phyloP scores from a whole-genome alignment of 2,113 vertebrate species.

The Coregonus clupeaformis region DNA sequence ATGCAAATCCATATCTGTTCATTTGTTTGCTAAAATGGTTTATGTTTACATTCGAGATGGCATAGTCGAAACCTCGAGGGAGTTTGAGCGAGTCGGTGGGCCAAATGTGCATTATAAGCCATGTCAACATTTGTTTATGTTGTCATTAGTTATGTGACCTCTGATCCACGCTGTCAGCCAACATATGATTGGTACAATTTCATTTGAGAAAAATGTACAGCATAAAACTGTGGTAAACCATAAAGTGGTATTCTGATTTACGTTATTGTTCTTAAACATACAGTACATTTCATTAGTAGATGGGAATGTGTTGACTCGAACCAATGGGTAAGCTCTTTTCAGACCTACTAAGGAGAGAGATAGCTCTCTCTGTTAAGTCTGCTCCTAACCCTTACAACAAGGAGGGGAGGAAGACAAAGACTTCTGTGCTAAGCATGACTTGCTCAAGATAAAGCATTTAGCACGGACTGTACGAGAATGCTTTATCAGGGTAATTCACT shows the following conservation, averaged over 20 bases:
- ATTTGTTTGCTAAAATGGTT: background rate
- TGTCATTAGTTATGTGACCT: no score
- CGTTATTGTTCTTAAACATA: background rate
- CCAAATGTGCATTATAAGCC: background rate
- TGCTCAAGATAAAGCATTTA: slow-evolving; percentile 37
- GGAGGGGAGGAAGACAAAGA: slow-evolving; percentile 1
- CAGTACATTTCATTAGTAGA: background rate
- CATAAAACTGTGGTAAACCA: no score
- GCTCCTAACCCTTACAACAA: no score
- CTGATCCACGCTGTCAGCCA: no score
- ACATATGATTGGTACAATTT: no score
- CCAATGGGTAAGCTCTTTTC: no score
- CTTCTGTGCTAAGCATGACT: slow-evolving; percentile 32
- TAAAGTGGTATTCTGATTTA: no score
- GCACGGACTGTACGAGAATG: slow-evolving; percentile 35
- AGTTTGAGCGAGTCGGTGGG: background rate
- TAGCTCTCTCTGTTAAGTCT: no score
- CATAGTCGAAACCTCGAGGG: no score
- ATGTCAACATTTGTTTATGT: background rate
- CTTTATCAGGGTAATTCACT: slow-evolving; percentile 42
- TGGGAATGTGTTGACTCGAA: background rate
- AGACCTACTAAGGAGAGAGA: background rate
- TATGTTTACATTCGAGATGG: no score
- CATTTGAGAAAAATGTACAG: no score
- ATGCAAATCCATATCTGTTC: background rate